These are phyloP conservation scores for Cyanistes caeruleus DNA, from an alignment of 2,113 vertebrate genomes.

Conservation along the genomic window DNA sequence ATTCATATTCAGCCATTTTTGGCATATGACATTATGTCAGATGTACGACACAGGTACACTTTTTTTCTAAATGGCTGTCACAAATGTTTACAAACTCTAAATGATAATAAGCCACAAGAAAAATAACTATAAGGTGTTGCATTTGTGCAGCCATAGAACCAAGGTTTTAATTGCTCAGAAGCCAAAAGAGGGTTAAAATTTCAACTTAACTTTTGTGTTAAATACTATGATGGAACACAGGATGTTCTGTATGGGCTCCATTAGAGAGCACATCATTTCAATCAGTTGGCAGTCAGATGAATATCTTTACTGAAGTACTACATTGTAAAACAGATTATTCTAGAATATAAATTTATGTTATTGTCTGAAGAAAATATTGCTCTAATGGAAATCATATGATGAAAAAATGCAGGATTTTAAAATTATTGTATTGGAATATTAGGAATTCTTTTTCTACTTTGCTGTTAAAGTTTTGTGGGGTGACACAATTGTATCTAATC, in stretches of 20 bases:
- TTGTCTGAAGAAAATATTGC: neutral
- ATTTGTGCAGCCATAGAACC: neutral
- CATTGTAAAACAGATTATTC: neutral
- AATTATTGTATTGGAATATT: neutral
- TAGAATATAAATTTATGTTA: neutral
- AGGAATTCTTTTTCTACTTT: neutral
- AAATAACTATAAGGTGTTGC: neutral
- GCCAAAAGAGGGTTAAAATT: neutral
- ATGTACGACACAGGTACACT: neutral
- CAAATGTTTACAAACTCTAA: neutral
- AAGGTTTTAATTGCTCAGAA: neutral
- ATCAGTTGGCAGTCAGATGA: neutral
- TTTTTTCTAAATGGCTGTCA: neutral
- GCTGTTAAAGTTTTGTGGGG: neutral
- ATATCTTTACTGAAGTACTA: neutral
- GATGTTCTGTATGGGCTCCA: neutral
- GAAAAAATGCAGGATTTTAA: neutral
- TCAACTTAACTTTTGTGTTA: neutral
- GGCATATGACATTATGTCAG: neutral
- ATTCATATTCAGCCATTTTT: neutral
- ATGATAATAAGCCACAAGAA: neutral
- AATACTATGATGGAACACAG: neutral
- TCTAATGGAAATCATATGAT: neutral
- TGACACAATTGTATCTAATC: neutral
- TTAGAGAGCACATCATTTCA: neutral